Base-by-base conservation (phyloP, 2,797 vertebrate genomes). In the Bovichtus variegatus region DNA sequence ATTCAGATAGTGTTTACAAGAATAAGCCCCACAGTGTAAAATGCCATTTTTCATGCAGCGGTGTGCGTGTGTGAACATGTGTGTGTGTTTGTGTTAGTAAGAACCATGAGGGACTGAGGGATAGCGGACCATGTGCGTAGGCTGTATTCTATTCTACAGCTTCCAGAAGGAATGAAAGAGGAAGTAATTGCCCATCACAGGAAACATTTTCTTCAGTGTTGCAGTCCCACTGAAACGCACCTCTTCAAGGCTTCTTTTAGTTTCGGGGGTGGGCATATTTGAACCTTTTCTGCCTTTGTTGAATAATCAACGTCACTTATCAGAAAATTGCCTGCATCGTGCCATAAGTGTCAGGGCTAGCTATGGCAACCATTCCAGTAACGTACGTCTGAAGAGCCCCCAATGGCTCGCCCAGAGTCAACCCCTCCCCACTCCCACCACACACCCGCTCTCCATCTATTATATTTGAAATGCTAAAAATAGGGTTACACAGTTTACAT, bases 1-100 rank as follows among this genome's bases (percentile, higher is more conserved):
- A 49, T 64, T 74, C 71, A 12, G 54, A 63, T 74, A 62, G 74
- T 81, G 62, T 90, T 89, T 82, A 85, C 76, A 74, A 57, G 76
- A 81, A 80, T 62, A 76, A 62, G 50, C 74, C 76, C 51, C 16
- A 46, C 3, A 44, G 81, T 63, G 9, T 77, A 66, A 79, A 82
- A 75, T 68, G 44, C 3, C 31, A 78, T 82, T 83, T 81, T 81
- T 65, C 63, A 73, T 25, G 53, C 63, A 38, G 44, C 8, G 3
- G 9, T 29, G 27, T 49, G 2, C 29, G 51, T 40, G 40, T 36
- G 8, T 8, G 18, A 40, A 40, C 36, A 25, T 59, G 46, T 31
- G 21, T 59, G 50, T 51, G 46, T 27, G 19, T n/a, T 10, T 69
- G 50, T 53, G 47, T 47, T 60, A 53, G 15, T 8, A 34, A 67